These are phyloP conservation scores for Hecatera dysodea DNA, from an alignment of 2,888 invertebrate species.

Conservation along the genomic window DNA sequence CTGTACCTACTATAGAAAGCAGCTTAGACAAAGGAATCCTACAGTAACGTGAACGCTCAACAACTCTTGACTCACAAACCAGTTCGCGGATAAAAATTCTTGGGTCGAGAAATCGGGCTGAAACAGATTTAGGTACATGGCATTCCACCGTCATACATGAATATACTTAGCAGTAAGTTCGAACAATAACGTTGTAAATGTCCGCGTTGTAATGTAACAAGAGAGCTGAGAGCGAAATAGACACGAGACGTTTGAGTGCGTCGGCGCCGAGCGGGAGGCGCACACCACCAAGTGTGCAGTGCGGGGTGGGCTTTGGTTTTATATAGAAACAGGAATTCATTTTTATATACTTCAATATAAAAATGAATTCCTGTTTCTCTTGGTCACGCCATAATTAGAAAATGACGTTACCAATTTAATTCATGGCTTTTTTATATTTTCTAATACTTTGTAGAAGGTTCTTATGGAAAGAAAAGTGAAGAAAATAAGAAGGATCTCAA, in stretches of 20 bases:
- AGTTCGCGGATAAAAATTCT: slow-evolving; percentile 51
- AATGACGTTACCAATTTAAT: too few relatives aligned
- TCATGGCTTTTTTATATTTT: too few relatives aligned
- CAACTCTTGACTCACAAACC: slow-evolving; percentile 63
- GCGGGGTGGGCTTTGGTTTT: too few relatives aligned
- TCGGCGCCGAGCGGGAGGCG: too few relatives aligned
- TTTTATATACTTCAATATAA: too few relatives aligned
- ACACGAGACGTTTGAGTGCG: neutral
- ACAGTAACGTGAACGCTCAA: slow-evolving; percentile 35
- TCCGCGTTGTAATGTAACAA: neutral
- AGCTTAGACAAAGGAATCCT: slow-evolving; percentile 63
- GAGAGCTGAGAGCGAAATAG: neutral
- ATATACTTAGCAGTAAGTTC: neutral
- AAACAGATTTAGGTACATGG: slow-evolving; percentile 29
- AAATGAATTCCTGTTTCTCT: too few relatives aligned
- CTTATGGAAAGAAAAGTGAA: too few relatives aligned
- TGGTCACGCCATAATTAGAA: too few relatives aligned
- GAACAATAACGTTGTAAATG: neutral
- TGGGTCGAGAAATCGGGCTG: slow-evolving; percentile 33
- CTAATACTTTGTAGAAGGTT: too few relatives aligned
- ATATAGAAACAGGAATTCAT: too few relatives aligned
- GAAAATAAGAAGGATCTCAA: too few relatives aligned
- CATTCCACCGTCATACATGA: neutral
- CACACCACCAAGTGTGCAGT: too few relatives aligned
- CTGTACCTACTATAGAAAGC: slow-evolving; percentile 59